Evolutionary conservation across 2,113 vertebrate genomes (phyloP), one percentile per base, ranked within the genome.

Genomic region (Bucco capensis): DNA sequence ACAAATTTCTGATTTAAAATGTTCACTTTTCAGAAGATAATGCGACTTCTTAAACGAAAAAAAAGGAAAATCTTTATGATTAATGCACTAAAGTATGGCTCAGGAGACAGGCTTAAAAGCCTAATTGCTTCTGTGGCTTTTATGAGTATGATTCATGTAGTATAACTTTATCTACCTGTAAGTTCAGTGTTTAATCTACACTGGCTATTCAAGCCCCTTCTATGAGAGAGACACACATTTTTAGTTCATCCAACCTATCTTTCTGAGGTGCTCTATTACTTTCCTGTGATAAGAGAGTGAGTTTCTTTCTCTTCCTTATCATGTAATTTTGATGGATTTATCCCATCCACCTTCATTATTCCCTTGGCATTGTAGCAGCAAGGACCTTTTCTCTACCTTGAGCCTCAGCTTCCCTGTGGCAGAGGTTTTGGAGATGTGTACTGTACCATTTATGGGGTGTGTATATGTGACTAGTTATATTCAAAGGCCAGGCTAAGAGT

Each of bases 121-220:
- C 54, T 94, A 82, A 95, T 90, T 73, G 62, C 66, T 92, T 78
- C 74, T 42, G 5, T 50, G 75, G 71, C n/a, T 87, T 95, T 90
- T 85, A 58, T 73, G 27, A 85, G 19, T 49, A 12, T 87, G 81
- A 91, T 82, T 96, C 91, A 93, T 72, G 31, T 76, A 23, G 13
- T 82, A 15, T 17, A 66, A 57, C 46, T 89, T 94, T 58, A 54
- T 54, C 74, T 92, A 54, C 50, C 66, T 91, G 46, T 65, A 70
- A 87, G 40, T 84, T 71, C 80, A 80, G 46, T 61, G 42, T 89
- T 94, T 84, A 82, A 82, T 79, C 49, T 53, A 14, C 38, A 31
- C 46, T 69, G 30, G 46, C 78, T 95, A 54, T 93, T 89, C 46
- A 85, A 70, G 37, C 24, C 30, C 25, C 50, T 80, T 82, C 37